Conservation (phyloP, 1,140 invertebrate species). For the Tetraneura akinire region DNA sequence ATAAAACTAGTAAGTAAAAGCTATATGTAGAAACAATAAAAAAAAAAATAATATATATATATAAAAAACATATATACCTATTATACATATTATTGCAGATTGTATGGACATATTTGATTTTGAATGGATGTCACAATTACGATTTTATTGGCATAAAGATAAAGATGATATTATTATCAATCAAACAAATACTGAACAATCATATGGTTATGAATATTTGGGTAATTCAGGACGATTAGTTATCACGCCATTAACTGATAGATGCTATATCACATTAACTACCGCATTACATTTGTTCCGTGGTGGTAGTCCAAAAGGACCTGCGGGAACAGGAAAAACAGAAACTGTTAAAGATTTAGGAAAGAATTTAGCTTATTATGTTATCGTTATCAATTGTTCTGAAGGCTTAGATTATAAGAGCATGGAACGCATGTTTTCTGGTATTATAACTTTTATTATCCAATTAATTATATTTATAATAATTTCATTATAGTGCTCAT, state of each 20-base stretch:
- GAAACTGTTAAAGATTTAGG: conserved; percentile 94
- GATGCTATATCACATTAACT: conserved; percentile 85
- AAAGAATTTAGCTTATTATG: conserved; percentile 92
- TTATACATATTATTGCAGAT: conserved; percentile 57
- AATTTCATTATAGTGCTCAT: too few relatives aligned
- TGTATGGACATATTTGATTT: conserved; percentile 62
- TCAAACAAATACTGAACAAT: conserved; percentile 82
- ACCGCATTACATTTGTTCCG: conserved; percentile 80
- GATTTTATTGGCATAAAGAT: conserved; percentile 57
- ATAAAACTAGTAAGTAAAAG: conserved; percentile 59
- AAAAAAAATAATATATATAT: not conserved
- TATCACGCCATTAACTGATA: conserved; percentile 82
- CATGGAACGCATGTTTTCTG: conserved; percentile 64
- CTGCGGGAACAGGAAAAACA: conserved; percentile 73
- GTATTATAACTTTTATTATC: not conserved
- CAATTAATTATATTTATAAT: not conserved
- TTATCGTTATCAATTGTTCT: conserved; percentile 94
- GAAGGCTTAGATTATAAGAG: conserved; percentile 88
- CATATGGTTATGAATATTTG: conserved; percentile 89
- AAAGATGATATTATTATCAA: conserved; percentile 72
- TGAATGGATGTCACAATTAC: conserved; percentile 46
- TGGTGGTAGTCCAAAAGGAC: conserved; percentile 77
- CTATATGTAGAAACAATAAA: not conserved
- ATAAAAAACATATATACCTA: too few relatives aligned
- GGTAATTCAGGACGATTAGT: conserved; percentile 82